A percentile compares a stretch with the other conserved stretches of the same genome.
Conservation (phyloP, 2,888 invertebrate species). For the Noctua janthe region DNA sequence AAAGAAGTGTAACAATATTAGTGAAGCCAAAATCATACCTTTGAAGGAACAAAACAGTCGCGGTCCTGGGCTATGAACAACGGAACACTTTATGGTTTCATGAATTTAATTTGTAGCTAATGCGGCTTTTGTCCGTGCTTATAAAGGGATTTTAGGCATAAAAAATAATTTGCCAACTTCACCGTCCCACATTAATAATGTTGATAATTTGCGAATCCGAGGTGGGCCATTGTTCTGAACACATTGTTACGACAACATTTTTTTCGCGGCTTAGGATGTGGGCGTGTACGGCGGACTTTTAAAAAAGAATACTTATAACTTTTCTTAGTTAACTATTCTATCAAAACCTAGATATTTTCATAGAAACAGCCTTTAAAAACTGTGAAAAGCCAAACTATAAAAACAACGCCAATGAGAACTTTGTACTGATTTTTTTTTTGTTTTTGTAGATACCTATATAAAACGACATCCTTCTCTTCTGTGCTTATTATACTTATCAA, state of each 20-base stretch:
- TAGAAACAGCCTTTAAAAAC: neutral
- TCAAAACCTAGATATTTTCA: neutral
- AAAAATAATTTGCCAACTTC: conserved; percentile 61
- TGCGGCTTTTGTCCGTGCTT: conserved; percentile 60
- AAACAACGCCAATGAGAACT: neutral
- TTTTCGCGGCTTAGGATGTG: neutral
- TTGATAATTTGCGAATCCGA: conserved; percentile 59
- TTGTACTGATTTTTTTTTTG: neutral
- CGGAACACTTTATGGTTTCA: conserved; percentile 67
- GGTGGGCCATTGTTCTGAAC: conserved; percentile 49
- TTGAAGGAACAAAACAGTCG: conserved; percentile 60
- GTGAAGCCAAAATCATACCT: conserved; percentile 65
- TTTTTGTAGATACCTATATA: neutral
- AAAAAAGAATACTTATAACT: neutral
- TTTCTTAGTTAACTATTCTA: neutral
- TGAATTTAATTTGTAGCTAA: conserved; percentile 67
- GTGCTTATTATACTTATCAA: conserved; percentile 5
- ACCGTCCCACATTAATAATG: conserved; percentile 51
- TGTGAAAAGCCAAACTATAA: neutral
- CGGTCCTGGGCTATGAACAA: conserved; percentile 56
- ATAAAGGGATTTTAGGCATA: conserved; percentile 59
- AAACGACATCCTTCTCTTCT: neutral
- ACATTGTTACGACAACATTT: conserved; percentile 37
- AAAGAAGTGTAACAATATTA: conserved; percentile 70
- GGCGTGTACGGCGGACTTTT: neutral